Conservation (phyloP, 2,113 vertebrate species). For the Scomber scombrus region DNA sequence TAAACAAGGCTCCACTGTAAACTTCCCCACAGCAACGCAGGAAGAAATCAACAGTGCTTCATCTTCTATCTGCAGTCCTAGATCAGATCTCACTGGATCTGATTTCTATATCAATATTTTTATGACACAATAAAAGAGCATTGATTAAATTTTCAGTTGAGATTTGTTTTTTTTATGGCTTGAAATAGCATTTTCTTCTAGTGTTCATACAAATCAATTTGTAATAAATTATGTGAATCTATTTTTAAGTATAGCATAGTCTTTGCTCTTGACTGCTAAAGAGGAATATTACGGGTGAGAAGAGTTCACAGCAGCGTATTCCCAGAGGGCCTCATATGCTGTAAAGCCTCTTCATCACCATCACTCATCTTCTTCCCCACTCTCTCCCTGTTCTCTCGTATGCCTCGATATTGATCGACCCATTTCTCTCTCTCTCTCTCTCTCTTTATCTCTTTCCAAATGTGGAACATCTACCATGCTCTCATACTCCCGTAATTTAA, state of each 20-base stretch:
- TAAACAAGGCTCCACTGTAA: constrained; percentile 17
- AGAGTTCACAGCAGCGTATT: background rate
- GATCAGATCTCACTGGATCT: background rate
- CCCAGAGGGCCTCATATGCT: constrained; percentile 1
- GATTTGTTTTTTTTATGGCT: background rate
- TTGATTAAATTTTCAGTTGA: background rate
- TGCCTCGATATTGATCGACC: constrained; percentile 32
- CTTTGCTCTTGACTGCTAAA: background rate
- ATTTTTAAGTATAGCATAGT: background rate
- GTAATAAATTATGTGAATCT: background rate
- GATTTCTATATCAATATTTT: background rate
- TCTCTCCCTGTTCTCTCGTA: background rate
- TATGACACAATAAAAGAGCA: background rate
- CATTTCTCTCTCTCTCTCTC: constrained; percentile 16
- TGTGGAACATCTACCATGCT: background rate
- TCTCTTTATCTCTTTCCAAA: background rate
- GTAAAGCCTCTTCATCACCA: constrained; percentile 46
- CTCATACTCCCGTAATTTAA: background rate
- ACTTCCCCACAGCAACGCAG: background rate
- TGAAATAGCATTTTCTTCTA: background rate
- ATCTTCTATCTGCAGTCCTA: background rate
- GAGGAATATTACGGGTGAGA: constrained; percentile 12
- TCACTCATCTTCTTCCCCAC: constrained; percentile 5
- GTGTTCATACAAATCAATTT: too few relatives aligned
- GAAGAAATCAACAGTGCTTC: background rate